Conservation (phyloP, 2,113 vertebrate species). For the Calyptommatus sinebrachiatus region DNA sequence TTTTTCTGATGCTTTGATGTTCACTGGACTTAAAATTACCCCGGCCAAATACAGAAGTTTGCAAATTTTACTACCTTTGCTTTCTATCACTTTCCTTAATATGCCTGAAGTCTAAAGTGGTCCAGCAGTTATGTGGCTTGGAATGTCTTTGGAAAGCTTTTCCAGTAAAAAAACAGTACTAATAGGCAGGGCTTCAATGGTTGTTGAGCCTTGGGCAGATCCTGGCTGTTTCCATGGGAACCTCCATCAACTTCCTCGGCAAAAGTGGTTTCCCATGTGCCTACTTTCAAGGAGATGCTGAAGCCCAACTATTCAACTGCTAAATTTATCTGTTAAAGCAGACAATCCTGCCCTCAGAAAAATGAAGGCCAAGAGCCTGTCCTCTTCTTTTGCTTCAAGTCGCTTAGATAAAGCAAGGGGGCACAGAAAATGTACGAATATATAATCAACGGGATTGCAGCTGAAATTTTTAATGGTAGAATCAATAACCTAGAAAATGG, state of each 20-base stretch:
- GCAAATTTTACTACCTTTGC: neutral
- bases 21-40: too few species aligned
- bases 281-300: too few species aligned
- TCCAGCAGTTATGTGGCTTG: conserved; percentile 19
- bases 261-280: too few species aligned
- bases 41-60: neutral
- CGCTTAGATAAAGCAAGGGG: conserved; percentile 5
- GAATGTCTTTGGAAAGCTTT: conserved; percentile 35
- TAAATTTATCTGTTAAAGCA: neutral
- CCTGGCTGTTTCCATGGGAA: too few species aligned
- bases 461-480: too few species aligned
- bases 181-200: conserved; percentile 27
- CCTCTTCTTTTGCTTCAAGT: neutral
- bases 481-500: too few species aligned
- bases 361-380: neutral
- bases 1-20: neutral
- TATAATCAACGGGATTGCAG: too few species aligned
- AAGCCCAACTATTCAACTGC: too few species aligned
- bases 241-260: too few species aligned
- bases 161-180: conserved; percentile 40
- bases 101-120: neutral
- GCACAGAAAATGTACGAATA: too few species aligned
- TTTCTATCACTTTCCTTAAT: fast-evolving
- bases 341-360: conserved; percentile 23
- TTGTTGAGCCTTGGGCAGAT: too few species aligned